Evolutionary conservation across 2,888 invertebrate genomes (phyloP).

Genomic region (Pheosia tremula): DNA sequence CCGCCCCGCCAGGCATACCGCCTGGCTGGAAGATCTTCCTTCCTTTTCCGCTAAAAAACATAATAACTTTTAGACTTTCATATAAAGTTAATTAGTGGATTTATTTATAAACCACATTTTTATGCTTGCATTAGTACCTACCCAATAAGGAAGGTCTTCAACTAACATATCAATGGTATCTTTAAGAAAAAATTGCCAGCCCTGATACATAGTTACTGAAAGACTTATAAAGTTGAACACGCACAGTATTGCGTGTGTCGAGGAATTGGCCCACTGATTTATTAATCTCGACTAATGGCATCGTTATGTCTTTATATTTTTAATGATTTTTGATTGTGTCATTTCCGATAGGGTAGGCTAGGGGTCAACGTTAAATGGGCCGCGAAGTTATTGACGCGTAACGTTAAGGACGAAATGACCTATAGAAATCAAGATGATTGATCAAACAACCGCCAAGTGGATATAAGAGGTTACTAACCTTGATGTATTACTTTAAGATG

Average conservation of each 20-base stretch:
- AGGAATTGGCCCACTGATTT: constrained; percentile 50
- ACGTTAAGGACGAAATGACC: neutral
- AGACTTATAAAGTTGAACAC: constrained; percentile 57
- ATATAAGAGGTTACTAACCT: no score
- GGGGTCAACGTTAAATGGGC: constrained; percentile 34
- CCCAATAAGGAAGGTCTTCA: no score
- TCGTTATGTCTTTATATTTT: constrained; percentile 59
- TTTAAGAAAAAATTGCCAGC: neutral
- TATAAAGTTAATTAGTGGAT: no score
- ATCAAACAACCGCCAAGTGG: neutral
- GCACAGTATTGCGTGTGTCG: constrained; percentile 44
- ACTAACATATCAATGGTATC: neutral
- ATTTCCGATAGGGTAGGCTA: constrained; percentile 32
- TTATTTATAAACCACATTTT: no score
- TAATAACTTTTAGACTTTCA: no score
- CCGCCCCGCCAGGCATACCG: no score
- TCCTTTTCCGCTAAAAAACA: no score
- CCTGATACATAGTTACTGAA: constrained; percentile 23
- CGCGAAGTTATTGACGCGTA: constrained; percentile 24
- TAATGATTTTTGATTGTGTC: constrained; percentile 45
- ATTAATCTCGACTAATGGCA: constrained; percentile 56
- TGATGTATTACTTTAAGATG: no score
- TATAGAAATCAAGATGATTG: neutral
- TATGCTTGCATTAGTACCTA: no score
- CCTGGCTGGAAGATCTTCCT: no score